These are phyloP conservation scores for Calvadosia cruxmelitensis DNA, from an alignment of 30 jellyfish, hydroid and myxozoan genomes.

Conservation along the genomic window DNA sequence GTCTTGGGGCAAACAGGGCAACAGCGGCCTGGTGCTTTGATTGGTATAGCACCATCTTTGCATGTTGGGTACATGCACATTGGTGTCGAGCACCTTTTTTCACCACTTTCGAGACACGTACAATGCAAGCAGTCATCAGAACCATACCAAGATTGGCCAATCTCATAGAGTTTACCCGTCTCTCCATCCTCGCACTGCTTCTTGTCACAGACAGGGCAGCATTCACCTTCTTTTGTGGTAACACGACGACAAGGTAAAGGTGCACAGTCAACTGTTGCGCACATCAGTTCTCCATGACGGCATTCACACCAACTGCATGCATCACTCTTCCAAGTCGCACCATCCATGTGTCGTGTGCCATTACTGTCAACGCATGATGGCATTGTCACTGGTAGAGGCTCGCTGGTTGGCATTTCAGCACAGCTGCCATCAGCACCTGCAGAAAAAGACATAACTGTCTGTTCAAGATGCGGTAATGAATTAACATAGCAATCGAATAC, in stretches of 20 bases:
- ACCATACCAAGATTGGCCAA: slow-evolving; percentile 32
- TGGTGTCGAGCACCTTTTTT: slow-evolving; percentile 54
- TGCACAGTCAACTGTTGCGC: slow-evolving; percentile 2
- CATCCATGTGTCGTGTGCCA: background rate
- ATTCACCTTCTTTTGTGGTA: background rate
- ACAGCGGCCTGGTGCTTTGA: slow-evolving; percentile 48
- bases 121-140: slow-evolving; percentile 63
- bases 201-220: slow-evolving; percentile 1
- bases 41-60: slow-evolving; percentile 29
- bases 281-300: background rate
- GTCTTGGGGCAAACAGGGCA: slow-evolving; percentile 70
- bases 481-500: too few species aligned
- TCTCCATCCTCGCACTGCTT: background rate
- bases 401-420: background rate
- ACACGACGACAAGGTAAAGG: background rate
- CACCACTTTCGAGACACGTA: slow-evolving; percentile 36
- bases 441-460: too few species aligned
- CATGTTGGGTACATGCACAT: slow-evolving; percentile 70
- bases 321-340: background rate
- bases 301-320: slow-evolving; percentile 2
- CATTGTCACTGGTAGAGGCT: background rate
- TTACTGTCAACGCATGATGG: background rate
- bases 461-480: too few species aligned
- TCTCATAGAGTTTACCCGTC: background rate
- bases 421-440: too few species aligned